phyloP scores from a whole-genome alignment of 2,888 invertebrate genomes.

The Craniophora ligustri region DNA sequence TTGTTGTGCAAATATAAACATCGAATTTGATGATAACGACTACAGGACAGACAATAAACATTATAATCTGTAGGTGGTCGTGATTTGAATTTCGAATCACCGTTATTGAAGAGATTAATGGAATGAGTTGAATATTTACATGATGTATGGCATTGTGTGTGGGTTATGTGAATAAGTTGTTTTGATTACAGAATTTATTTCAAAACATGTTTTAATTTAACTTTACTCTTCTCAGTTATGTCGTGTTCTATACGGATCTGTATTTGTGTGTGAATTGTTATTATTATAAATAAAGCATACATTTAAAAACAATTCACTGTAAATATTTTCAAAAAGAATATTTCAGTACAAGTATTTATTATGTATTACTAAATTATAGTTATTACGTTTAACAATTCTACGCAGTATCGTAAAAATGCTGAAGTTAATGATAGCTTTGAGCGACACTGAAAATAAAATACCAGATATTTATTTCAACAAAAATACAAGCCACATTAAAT shows the following conservation, averaged over 20 bases:
- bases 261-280: too few relatives aligned
- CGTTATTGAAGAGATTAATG: conserved; percentile 14
- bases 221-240: too few relatives aligned
- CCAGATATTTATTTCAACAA: conserved; percentile 13
- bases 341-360: not conserved
- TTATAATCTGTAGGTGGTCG: conserved; percentile 54
- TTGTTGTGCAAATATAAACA: conserved; percentile 85
- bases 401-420: conserved; percentile 1
- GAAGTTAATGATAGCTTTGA: conserved; percentile 15
- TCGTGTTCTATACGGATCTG: too few relatives aligned
- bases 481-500: conserved; percentile 20
- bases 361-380: not conserved
- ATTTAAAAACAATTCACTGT: not conserved
- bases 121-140: not conserved
- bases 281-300: too few relatives aligned
- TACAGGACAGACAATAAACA: conserved; percentile 55
- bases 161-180: not conserved
- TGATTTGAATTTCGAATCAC: conserved; percentile 43
- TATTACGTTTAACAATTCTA: conserved; percentile 1
- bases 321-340: not conserved
- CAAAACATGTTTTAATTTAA: not conserved
- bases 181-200: not conserved
- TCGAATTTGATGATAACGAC: conserved; percentile 78
- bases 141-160: not conserved
- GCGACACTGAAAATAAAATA: conserved; percentile 13